A percentile compares a stretch with the other conserved stretches of the same genome.
These are phyloP conservation scores for Spialia ferax DNA, from an alignment of 2,888 invertebrate species.

Conservation along the genomic window DNA sequence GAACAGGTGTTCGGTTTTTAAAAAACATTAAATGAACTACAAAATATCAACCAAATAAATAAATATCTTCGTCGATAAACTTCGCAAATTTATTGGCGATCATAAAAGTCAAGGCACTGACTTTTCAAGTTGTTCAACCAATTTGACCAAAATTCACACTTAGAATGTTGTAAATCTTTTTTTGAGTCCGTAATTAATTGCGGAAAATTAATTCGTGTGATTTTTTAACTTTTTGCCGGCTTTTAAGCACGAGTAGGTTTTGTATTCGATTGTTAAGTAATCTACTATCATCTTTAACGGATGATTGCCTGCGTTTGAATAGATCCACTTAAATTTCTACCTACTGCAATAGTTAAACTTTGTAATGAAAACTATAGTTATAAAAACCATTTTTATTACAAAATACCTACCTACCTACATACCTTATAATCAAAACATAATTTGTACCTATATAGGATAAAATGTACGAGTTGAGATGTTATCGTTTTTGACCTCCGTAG, in stretches of 20 bases:
- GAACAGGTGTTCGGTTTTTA: constrained; percentile 15
- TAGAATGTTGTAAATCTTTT: neutral
- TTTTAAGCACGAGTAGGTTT: neutral
- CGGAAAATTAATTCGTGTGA: neutral
- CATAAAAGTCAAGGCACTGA: constrained; percentile 16
- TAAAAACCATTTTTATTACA: too few species aligned
- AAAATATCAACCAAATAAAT: neutral
- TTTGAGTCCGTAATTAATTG: neutral
- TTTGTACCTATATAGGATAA: too few species aligned
- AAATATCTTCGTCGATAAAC: constrained; percentile 14
- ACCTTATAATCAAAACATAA: too few species aligned
- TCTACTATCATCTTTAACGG: too few species aligned
- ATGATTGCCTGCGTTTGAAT: too few species aligned
- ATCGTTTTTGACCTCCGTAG: too few species aligned
- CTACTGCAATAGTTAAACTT: too few species aligned
- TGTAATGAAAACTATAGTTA: too few species aligned
- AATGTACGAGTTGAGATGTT: too few species aligned
- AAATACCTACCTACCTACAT: too few species aligned
- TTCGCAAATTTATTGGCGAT: constrained; percentile 8
- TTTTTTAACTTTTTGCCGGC: neutral
- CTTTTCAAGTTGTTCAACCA: constrained; percentile 18
- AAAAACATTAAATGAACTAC: neutral
- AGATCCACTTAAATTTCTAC: too few species aligned
- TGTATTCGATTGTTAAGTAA: neutral
- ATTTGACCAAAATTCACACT: constrained; percentile 6